Evolutionary conservation across 2,113 vertebrate genomes (phyloP).

Genomic region (Nycticorax nycticorax): DNA sequence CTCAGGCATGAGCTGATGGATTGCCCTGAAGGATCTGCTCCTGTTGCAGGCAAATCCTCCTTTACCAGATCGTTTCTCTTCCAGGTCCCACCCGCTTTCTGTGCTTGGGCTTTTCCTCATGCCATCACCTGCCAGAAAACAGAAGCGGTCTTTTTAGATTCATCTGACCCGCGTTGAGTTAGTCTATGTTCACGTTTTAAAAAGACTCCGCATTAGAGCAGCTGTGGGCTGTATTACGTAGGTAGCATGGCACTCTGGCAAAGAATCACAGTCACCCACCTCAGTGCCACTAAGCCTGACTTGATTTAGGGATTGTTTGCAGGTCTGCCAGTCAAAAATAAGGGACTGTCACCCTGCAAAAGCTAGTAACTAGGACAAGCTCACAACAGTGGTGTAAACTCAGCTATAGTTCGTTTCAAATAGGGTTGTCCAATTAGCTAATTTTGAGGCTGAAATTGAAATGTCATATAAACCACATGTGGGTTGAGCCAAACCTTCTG

Average conservation of each 20-base stretch:
- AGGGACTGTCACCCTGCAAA: not conserved
- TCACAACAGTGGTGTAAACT: not conserved
- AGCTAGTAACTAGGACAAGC: not conserved
- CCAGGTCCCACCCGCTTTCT: not conserved
- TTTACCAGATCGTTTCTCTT: not conserved
- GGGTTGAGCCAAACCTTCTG: not conserved
- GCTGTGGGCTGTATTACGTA: not conserved
- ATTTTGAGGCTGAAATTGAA: not conserved
- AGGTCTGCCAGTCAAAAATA: not conserved
- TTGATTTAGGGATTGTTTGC: not conserved
- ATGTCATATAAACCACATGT: not conserved
- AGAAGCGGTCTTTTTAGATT: not conserved
- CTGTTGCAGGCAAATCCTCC: not conserved
- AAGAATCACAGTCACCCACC: not conserved
- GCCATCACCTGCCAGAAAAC: not conserved
- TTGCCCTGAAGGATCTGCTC: not conserved
- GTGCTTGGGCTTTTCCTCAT: not conserved
- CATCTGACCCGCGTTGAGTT: not conserved
- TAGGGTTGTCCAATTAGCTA: not conserved
- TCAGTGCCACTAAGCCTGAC: not conserved
- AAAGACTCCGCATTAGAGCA: not conserved
- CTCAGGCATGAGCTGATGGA: not conserved
- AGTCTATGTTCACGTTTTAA: not conserved
- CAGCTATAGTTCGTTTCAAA: not conserved
- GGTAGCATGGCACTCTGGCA: not conserved